Conservation (phyloP, 2,888 invertebrate genomes). For the Venusia cambrica region DNA sequence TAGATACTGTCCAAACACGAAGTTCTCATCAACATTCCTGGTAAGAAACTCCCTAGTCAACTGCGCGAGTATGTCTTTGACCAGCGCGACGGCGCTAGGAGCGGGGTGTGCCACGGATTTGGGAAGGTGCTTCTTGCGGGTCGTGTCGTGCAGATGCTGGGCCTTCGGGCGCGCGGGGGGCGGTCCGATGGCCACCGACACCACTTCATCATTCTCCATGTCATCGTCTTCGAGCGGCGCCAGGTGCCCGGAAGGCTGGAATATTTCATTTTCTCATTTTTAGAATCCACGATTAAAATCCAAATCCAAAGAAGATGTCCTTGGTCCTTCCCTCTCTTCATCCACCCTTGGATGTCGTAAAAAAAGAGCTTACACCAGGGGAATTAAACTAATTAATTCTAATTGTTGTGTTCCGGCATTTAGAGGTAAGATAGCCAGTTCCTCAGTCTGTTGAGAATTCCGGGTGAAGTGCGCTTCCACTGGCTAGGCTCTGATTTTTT, state of each 20-base stretch:
- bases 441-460: too few species aligned
- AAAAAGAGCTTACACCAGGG: too few species aligned
- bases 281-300: too few species aligned
- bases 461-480: too few species aligned
- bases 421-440: too few species aligned
- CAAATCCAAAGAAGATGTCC: too few species aligned
- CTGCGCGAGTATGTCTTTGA: constrained; percentile 57
- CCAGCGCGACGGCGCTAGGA: constrained; percentile 43
- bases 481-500: too few species aligned
- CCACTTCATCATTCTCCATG: constrained; percentile 67
- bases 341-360: too few species aligned
- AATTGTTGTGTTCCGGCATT: too few species aligned
- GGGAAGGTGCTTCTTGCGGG: constrained; percentile 37
- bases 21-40: constrained; percentile 63
- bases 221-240: constrained; percentile 66
- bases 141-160: constrained; percentile 60
- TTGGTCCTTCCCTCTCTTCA: too few species aligned
- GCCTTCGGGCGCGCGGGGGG: constrained; percentile 58
- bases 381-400: too few species aligned
- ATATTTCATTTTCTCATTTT: too few species aligned
- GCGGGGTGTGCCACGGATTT: constrained; percentile 10
- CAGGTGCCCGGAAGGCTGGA: constrained; percentile 65
- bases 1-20: constrained; percentile 71
- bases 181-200: constrained; percentile 70
- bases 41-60: constrained; percentile 59